These are phyloP conservation scores for Cheiracanthium punctorium DNA, from an alignment of 2,888 invertebrate genomes.

Conservation along the genomic window DNA sequence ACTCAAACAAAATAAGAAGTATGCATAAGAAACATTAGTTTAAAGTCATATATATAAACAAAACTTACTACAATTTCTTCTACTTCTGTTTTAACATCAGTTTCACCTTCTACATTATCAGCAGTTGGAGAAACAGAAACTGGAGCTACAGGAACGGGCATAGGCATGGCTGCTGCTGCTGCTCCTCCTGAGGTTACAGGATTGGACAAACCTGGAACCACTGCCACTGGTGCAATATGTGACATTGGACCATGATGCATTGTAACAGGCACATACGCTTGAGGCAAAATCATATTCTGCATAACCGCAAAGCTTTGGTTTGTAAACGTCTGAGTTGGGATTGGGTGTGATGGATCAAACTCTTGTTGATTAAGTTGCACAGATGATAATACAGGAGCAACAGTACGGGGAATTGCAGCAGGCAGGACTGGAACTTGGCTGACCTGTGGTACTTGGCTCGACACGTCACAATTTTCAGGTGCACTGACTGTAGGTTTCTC, in stretches of 20 bases:
- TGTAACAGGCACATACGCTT: slow-evolving; percentile 63
- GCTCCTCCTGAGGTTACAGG: slow-evolving; percentile 21
- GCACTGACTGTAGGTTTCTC: slow-evolving; percentile 17
- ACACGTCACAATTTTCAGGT: slow-evolving; percentile 9
- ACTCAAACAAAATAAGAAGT: not conserved
- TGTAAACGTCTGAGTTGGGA: slow-evolving; percentile 89
- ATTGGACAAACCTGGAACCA: slow-evolving; percentile 33
- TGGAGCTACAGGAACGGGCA: slow-evolving; percentile 33
- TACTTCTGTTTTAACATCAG: slow-evolving; percentile 16
- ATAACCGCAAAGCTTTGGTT: slow-evolving; percentile 84
- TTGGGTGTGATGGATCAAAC: slow-evolving; percentile 75
- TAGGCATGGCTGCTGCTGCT: slow-evolving; percentile 26
- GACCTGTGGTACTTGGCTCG: not conserved
- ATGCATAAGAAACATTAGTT: not conserved
- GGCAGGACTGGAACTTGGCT: slow-evolving; percentile 25
- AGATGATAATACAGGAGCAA: slow-evolving; percentile 16
- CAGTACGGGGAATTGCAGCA: slow-evolving; percentile 9
- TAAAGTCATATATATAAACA: too few relatives aligned
- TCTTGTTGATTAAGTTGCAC: slow-evolving; percentile 51
- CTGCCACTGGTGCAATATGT: slow-evolving; percentile 45
- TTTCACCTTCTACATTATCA: not conserved
- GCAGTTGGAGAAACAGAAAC: not conserved
- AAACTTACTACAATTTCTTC: slow-evolving; percentile 28
- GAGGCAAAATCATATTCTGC: slow-evolving; percentile 67
- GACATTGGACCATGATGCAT: slow-evolving; percentile 56